A percentile compares a stretch with the other conserved stretches of the same genome.
Evolutionary conservation across 2,888 invertebrate species (phyloP).

Genomic region (Dione juno): DNA sequence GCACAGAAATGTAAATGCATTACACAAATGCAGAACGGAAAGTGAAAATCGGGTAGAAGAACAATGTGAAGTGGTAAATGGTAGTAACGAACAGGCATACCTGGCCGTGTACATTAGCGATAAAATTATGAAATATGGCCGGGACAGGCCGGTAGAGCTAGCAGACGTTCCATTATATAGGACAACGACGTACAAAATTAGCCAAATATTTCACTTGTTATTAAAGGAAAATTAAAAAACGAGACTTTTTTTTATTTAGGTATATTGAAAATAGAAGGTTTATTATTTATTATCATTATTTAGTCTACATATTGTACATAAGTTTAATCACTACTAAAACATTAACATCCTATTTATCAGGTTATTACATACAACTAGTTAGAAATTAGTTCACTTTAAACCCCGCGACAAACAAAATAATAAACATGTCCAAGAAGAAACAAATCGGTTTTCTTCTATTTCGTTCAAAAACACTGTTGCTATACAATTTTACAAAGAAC

Average conservation of each 20-base stretch:
- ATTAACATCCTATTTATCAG: too few species aligned
- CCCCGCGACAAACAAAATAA: neutral
- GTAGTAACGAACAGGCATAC: conserved; percentile 57
- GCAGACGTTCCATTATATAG: conserved; percentile 36
- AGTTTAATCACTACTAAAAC: too few species aligned
- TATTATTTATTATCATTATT: too few species aligned
- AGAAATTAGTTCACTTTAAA: neutral
- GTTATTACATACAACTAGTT: neutral
- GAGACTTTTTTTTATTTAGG: too few species aligned
- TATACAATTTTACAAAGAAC: conserved; percentile 14
- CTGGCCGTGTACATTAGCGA: conserved; percentile 71
- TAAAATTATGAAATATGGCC: conserved; percentile 75
- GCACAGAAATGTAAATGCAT: conserved; percentile 6
- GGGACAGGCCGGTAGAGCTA: conserved; percentile 40
- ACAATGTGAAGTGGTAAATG: conserved; percentile 54
- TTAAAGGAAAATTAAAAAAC: too few species aligned
- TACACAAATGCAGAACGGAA: conserved; percentile 14
- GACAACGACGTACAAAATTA: conserved; percentile 5
- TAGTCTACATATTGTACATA: too few species aligned
- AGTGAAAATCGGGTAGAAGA: conserved; percentile 41
- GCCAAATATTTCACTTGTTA: too few species aligned
- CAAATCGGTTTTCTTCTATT: neutral
- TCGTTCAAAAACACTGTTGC: neutral
- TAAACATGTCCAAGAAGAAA: neutral
- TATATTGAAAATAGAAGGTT: too few species aligned